Percentiles rank a stretch among this genome's conserved stretches.
phyloP scores from a whole-genome alignment of 2,888 invertebrate genomes.

The Liposcelis brunnea region DNA sequence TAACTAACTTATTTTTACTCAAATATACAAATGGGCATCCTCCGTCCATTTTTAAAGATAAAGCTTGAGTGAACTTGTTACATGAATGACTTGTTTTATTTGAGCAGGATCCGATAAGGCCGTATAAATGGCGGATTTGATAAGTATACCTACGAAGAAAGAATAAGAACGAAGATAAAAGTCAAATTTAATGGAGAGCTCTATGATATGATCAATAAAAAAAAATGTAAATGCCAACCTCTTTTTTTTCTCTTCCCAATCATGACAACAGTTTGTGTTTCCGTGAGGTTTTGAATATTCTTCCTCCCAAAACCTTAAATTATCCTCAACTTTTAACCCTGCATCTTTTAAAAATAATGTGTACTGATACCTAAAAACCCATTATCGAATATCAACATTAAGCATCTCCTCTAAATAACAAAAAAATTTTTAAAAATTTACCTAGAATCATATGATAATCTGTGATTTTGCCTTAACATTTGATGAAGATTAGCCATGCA shows the following conservation, averaged over 20 bases:
- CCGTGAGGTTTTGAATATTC: neutral
- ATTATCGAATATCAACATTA: neutral
- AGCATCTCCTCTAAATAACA: neutral
- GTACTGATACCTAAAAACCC: constrained; percentile 2
- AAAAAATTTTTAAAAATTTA: neutral
- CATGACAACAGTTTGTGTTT: neutral
- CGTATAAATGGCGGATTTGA: constrained; percentile 1
- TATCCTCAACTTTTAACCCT: constrained; percentile 1
- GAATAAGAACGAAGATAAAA: too few species aligned
- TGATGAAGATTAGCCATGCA: constrained; percentile 8
- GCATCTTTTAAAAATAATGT: constrained; percentile 7
- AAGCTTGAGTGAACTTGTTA: neutral
- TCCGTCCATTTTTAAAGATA: neutral
- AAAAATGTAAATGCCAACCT: too few species aligned
- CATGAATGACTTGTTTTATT: neutral
- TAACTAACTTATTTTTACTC: neutral
- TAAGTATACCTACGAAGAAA: neutral
- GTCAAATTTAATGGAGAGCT: too few species aligned
- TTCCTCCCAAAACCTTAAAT: neutral
- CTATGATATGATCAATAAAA: too few species aligned
- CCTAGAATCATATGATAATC: constrained; percentile 6
- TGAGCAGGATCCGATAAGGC: neutral
- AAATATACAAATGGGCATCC: constrained; percentile 2
- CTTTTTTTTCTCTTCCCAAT: constrained; percentile 4
- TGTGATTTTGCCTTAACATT: neutral